These are phyloP conservation scores for Selene dorsalis DNA, from an alignment of 2,797 vertebrate species.

Conservation along the genomic window DNA sequence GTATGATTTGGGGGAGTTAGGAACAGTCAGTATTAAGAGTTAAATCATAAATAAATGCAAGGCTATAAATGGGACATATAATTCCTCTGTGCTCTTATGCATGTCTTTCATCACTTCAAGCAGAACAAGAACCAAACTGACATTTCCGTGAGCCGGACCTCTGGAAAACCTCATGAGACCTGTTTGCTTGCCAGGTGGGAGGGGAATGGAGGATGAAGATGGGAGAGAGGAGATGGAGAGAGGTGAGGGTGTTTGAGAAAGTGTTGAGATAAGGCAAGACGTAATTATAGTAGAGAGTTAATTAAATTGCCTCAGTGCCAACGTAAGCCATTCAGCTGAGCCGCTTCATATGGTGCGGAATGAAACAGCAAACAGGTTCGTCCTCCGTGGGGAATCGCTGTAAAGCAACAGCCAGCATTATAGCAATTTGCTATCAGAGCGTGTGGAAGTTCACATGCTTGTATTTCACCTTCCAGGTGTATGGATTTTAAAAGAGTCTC, in stretches of 20 bases:
- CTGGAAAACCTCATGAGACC: slow-evolving; percentile 67
- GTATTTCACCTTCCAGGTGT: background rate
- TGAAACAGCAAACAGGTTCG: slow-evolving; percentile 46
- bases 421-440: slow-evolving; percentile 5
- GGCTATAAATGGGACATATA: slow-evolving; percentile 34
- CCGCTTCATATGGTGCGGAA: slow-evolving; percentile 47
- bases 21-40: slow-evolving; percentile 1
- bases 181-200: slow-evolving; percentile 52
- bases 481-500: no score
- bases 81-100: slow-evolving; percentile 25
- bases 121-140: slow-evolving; percentile 45
- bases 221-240: background rate
- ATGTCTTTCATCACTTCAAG: slow-evolving; percentile 38
- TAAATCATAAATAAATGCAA: slow-evolving; percentile 22
- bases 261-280: slow-evolving; percentile 51
- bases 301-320: slow-evolving; percentile 56
- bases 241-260: slow-evolving; percentile 10
- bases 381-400: slow-evolving; percentile 42
- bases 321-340: slow-evolving; percentile 60
- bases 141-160: slow-evolving; percentile 53
- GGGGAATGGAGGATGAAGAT: background rate
- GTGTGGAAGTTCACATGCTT: background rate
- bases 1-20: background rate
- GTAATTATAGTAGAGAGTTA: slow-evolving; percentile 35
- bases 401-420: slow-evolving; percentile 20